Evolutionary conservation across 1,140 invertebrate genomes (phyloP).

Genomic region (Lasioglossum baleicum): DNA sequence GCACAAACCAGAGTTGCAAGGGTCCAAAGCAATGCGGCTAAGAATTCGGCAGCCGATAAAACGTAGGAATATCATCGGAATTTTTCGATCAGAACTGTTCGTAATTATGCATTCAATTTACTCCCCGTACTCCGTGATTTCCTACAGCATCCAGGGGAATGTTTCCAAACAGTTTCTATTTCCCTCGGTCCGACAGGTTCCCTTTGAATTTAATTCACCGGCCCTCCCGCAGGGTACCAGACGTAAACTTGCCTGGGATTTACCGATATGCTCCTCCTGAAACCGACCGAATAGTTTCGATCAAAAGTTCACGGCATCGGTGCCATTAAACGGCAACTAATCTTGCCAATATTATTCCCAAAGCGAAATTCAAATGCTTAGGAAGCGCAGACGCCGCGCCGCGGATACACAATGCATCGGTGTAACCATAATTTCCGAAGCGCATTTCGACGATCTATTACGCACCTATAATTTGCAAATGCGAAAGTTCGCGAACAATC

Average conservation of each 20-base stretch:
- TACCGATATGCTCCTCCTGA: slow-evolving; percentile 17
- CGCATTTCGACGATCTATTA: background rate
- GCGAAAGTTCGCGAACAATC: no score
- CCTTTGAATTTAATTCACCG: slow-evolving; percentile 36
- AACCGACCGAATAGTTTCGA: slow-evolving; percentile 13
- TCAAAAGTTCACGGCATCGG: slow-evolving; percentile 12
- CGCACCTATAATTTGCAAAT: no score
- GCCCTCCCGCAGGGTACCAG: background rate
- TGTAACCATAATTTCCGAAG: background rate
- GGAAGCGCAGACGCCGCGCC: background rate
- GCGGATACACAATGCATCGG: background rate
- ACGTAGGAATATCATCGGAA: background rate
- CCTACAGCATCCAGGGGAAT: background rate
- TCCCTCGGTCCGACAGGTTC: background rate
- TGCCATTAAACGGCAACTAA: slow-evolving; percentile 22
- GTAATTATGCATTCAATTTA: slow-evolving; percentile 5
- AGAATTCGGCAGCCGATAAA: background rate
- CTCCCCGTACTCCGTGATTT: background rate
- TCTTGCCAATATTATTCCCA: background rate
- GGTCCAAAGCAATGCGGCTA: no score
- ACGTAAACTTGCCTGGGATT: slow-evolving; percentile 32
- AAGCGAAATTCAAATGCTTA: background rate
- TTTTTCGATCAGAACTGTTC: background rate
- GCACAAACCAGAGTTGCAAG: no score
- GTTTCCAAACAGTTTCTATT: slow-evolving; percentile 15